Conservation (phyloP, 2,797 vertebrate genomes). For the Alfaro cultratus region DNA sequence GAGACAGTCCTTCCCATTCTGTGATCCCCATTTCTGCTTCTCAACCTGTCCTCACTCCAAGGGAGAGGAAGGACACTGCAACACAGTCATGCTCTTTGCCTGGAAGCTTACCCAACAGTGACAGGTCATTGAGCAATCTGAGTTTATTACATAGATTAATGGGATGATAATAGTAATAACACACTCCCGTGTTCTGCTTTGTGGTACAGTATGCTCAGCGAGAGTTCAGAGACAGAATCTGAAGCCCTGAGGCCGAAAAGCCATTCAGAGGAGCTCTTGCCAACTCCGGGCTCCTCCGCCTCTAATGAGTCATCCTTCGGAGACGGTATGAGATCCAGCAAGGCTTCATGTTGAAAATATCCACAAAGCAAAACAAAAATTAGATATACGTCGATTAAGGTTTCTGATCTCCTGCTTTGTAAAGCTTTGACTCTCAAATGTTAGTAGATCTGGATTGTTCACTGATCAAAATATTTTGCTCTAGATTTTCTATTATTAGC, state of each 20-base stretch:
- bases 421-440: neutral
- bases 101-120: conserved; percentile 81
- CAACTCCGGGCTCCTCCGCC: conserved; percentile 81
- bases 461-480: neutral
- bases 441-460: neutral
- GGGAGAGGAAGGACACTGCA: conserved; percentile 78
- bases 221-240: conserved; percentile 84
- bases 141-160: neutral
- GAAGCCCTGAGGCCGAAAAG: conserved; percentile 80
- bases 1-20: conserved; percentile 77
- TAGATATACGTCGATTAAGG: neutral
- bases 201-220: conserved; percentile 72
- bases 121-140: conserved; percentile 79
- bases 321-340: conserved; percentile 82
- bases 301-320: conserved; percentile 85
- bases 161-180: neutral
- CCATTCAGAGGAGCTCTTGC: conserved; percentile 86
- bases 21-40: conserved; percentile 77
- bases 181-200: neutral
- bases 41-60: conserved; percentile 74
- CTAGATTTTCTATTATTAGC: neutral
- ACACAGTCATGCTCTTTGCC: conserved; percentile 70
- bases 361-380: neutral
- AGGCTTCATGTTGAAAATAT: neutral
- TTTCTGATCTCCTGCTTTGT: neutral